Percentiles rank a stretch among this genome's conserved stretches.
These are phyloP conservation scores for Hypena proboscidalis DNA, from an alignment of 2,888 invertebrate genomes.

Conservation along the genomic window DNA sequence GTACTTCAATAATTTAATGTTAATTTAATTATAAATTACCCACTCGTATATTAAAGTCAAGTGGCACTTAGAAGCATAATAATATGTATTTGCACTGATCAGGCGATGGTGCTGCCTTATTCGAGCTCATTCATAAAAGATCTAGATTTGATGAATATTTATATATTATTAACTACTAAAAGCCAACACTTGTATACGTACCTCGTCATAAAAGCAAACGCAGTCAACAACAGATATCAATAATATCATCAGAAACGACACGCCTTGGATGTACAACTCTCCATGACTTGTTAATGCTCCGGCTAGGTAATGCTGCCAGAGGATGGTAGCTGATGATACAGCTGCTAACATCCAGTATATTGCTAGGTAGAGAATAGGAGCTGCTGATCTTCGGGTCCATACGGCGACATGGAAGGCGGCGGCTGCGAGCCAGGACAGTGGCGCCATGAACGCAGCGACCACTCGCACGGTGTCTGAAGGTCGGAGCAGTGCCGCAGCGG, in stretches of 20 bases:
- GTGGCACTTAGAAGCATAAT: too few relatives aligned
- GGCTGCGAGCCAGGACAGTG: slow-evolving; percentile 74
- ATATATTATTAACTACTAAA: too few relatives aligned
- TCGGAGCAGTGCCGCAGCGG: slow-evolving; percentile 63
- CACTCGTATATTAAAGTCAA: too few relatives aligned
- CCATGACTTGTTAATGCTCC: slow-evolving; percentile 49
- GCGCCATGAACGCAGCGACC: slow-evolving; percentile 64
- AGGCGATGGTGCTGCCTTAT: too few relatives aligned
- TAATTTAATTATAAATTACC: too few relatives aligned
- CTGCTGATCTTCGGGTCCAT: slow-evolving; percentile 70
- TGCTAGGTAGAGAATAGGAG: slow-evolving; percentile 74
- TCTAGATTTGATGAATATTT: too few relatives aligned
- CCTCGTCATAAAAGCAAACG: slow-evolving; percentile 78
- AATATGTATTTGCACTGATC: too few relatives aligned
- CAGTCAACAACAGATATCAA: slow-evolving; percentile 68
- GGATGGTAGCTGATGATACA: slow-evolving; percentile 58
- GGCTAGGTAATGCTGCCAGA: slow-evolving; percentile 56
- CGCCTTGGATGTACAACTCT: slow-evolving; percentile 65
- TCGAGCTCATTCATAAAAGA: too few relatives aligned
- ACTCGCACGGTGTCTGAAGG: slow-evolving; percentile 59
- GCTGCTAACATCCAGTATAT: slow-evolving; percentile 75
- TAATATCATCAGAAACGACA: slow-evolving; percentile 58
- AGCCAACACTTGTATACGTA: too few relatives aligned
- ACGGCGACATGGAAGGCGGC: slow-evolving; percentile 71
- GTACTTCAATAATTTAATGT: too few relatives aligned